Evolutionary conservation across 2,888 invertebrate genomes (phyloP).

Genomic region (Acleris literana): DNA sequence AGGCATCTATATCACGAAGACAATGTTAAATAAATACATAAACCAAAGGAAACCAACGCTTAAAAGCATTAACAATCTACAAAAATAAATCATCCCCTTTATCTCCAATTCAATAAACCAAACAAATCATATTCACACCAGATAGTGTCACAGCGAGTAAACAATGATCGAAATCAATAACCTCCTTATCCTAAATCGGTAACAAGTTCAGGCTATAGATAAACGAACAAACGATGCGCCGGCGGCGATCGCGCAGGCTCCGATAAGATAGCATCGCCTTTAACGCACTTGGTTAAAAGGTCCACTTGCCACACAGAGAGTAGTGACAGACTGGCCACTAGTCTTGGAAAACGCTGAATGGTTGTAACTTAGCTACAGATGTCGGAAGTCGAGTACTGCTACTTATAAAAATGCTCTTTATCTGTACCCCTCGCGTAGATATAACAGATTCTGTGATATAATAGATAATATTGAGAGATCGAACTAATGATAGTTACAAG

Average conservation of each 20-base stretch:
- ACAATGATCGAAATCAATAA: slow-evolving; percentile 25
- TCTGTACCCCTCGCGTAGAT: too few relatives aligned
- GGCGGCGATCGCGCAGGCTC: slow-evolving; percentile 56
- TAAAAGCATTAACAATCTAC: too few relatives aligned
- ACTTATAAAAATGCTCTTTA: too few relatives aligned
- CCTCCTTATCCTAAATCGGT: slow-evolving; percentile 25
- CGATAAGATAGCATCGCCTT: slow-evolving; percentile 60
- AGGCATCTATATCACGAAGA: too few relatives aligned
- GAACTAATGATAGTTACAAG: too few relatives aligned
- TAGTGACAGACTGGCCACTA: slow-evolving; percentile 9
- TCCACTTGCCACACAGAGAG: slow-evolving; percentile 56
- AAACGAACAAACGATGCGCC: slow-evolving; percentile 54
- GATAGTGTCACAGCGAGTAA: slow-evolving; percentile 15
- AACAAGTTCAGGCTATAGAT: slow-evolving; percentile 48
- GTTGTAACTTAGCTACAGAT: background rate
- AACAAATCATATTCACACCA: slow-evolving; percentile 26
- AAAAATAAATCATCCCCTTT: background rate
- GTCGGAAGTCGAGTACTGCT: background rate
- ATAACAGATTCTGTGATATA: too few relatives aligned
- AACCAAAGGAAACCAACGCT: too few relatives aligned
- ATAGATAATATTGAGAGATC: too few relatives aligned
- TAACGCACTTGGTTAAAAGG: slow-evolving; percentile 61
- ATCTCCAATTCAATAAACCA: slow-evolving; percentile 6
- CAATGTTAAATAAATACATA: too few relatives aligned
- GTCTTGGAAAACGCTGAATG: background rate